Base-by-base conservation (phyloP, 30 jellyfish, hydroid and myxozoan species). In the Aurelia sp. region DNA sequence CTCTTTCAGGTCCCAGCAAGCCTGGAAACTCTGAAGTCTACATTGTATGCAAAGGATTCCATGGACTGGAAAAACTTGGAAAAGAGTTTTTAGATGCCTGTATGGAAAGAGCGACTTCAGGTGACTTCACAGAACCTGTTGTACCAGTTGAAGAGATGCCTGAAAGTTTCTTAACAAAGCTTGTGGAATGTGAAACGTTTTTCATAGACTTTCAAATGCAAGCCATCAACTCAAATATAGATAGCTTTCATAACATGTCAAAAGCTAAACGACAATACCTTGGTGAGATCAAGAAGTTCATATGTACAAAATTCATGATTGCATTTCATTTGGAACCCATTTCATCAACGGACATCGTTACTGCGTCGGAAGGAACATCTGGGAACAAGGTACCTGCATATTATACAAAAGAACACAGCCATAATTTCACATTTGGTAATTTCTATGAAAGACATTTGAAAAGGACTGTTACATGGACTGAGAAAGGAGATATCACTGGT, bases 21-120 rank as follows among this genome's bases (percentile, higher is more conserved):
- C 94, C 99, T n/a, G 97, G 99, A 19, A 95, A 95, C 66, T 95
- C 99, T 1, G 99, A 95, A 72, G 93, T 95, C 19, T 95, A 95
- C 87, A 96, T 90, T 35, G 86, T 95, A 35, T 78, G 97, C 80
- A 72, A 52, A 3, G 93, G 85, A 12, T 95, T 66, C 67, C 80
- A 31, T 47, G 91, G 90, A 47, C 63, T 52, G 44, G 86, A 17
- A 8, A 40, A 38, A 55, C 88, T 70, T 55, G 87, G 90, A 0
- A 18, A 57, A 30, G 73, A 38, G 4, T 76, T 85, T 64, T 69
- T 27, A 20, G 70, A 78, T 13, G 5, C 24, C 7, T 78, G 69
- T 13, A 62, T 78, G 85, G 38, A 87, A 58, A 51, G 92, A 31
- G 83, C 97, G 22, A 20, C 30, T 13, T 10, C 67, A 2, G 65